Percentiles rank a stretch among this genome's conserved stretches.
phyloP scores from a whole-genome alignment of 2,797 vertebrate genomes.

The Cyprinodon diabolis region DNA sequence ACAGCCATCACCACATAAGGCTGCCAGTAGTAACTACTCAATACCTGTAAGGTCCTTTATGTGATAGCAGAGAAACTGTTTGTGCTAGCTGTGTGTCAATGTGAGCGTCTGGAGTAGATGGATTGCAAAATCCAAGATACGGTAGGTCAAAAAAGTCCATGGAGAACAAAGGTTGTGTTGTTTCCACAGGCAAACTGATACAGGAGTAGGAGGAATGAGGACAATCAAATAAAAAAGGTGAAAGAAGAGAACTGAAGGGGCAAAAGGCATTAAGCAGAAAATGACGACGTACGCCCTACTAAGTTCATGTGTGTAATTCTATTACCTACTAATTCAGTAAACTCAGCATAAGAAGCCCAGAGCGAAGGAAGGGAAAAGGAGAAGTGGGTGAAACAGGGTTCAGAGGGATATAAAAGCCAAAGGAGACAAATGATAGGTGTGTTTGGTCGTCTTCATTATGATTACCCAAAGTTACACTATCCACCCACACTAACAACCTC shows the following conservation, averaged over 20 bases:
- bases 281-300: conserved; percentile 41
- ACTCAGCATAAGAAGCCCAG: conserved; percentile 45
- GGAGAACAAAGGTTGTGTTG: conserved; percentile 39
- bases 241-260: conserved; percentile 23
- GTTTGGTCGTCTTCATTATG: conserved; percentile 1
- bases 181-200: conserved; percentile 43
- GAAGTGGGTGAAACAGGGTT: conserved; percentile 48
- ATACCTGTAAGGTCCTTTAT: background rate
- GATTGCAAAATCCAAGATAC: background rate
- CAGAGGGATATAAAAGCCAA: conserved; percentile 24
- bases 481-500: conserved; percentile 28
- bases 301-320: conserved; percentile 54
- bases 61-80: conserved; percentile 3
- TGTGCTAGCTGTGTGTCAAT: background rate
- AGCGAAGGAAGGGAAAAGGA: conserved; percentile 11
- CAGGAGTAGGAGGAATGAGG: conserved; percentile 35
- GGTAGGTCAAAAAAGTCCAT: conserved; percentile 18
- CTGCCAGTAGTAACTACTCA: background rate
- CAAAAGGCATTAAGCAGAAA: conserved; percentile 19
- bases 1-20: background rate
- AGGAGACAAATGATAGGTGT: conserved; percentile 8
- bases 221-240: conserved; percentile 35
- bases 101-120: background rate
- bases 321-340: conserved; percentile 62
- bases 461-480: background rate